Conservation (phyloP, 2,797 vertebrate genomes). For the Dipus sagitta region DNA sequence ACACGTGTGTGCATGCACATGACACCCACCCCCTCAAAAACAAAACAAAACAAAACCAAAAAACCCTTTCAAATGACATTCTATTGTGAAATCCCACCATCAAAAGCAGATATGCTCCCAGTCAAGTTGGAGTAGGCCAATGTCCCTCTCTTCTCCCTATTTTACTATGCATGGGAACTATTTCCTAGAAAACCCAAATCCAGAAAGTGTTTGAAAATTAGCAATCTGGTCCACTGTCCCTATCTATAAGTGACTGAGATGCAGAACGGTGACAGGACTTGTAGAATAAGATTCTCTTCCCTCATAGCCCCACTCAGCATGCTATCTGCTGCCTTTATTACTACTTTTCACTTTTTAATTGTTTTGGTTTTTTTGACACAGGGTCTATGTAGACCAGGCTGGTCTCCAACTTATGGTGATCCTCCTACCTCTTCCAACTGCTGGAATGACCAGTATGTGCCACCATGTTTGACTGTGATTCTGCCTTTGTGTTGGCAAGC, state of each 20-base stretch:
- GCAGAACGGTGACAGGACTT: not conserved
- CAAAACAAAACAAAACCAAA: too few relatives aligned
- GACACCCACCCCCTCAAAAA: too few relatives aligned
- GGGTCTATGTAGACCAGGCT: not conserved
- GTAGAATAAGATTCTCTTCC: not conserved
- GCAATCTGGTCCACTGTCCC: not conserved
- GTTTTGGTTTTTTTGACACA: too few relatives aligned
- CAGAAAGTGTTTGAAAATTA: not conserved
- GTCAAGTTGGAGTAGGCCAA: not conserved
- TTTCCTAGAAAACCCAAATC: not conserved
- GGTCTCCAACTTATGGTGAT: not conserved
- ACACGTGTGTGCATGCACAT: too few relatives aligned
- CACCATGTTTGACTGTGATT: not conserved
- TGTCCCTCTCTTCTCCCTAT: too few relatives aligned
- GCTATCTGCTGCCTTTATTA: not conserved
- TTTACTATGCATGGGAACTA: not conserved
- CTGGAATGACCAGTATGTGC: not conserved
- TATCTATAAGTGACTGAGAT: not conserved
- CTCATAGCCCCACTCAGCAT: too few relatives aligned
- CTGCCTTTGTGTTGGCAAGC: not conserved
- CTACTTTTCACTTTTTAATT: too few relatives aligned
- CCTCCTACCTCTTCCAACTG: not conserved
- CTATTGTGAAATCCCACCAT: not conserved
- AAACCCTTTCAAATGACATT: not conserved
- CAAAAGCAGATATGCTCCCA: not conserved